Evolutionary conservation across 2,888 invertebrate species (phyloP).

Genomic region (Drosophila leonis): DNA sequence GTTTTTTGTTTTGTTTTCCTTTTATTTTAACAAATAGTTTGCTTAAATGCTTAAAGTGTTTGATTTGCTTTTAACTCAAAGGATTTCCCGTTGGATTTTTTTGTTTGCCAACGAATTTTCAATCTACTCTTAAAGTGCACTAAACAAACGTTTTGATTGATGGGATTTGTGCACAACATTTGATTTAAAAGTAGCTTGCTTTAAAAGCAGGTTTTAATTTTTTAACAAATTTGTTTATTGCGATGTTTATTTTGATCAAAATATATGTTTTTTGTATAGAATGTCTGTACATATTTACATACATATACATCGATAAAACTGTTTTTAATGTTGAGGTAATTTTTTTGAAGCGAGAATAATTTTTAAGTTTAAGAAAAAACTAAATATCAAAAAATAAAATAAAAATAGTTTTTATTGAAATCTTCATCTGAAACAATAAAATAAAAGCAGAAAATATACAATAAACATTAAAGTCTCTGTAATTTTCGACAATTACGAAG

Average conservation of each 20-base stretch:
- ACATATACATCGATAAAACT: slow-evolving; percentile 3
- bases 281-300: slow-evolving; percentile 40
- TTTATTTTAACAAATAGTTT: slow-evolving; percentile 47
- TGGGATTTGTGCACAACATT: slow-evolving; percentile 44
- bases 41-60: slow-evolving; percentile 59
- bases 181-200: slow-evolving; percentile 40
- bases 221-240: slow-evolving; percentile 23
- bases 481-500: neutral
- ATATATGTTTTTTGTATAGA: slow-evolving; percentile 35
- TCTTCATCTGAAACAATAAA: neutral
- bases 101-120: slow-evolving; percentile 26
- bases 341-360: neutral
- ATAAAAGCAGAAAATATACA: neutral
- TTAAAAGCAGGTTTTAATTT: slow-evolving; percentile 18
- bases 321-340: slow-evolving; percentile 25
- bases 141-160: slow-evolving; percentile 41
- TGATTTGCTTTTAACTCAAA: slow-evolving; percentile 48
- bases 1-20: slow-evolving; percentile 32
- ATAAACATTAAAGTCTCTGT: neutral
- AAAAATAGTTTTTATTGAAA: neutral
- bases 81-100: slow-evolving; percentile 26
- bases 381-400: neutral
- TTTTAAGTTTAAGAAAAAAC: neutral
- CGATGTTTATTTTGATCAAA: slow-evolving; percentile 16
- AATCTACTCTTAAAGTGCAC: slow-evolving; percentile 54